A percentile compares a stretch with the other conserved stretches of the same genome.
phyloP scores from a whole-genome alignment of 2,888 invertebrate species.

The Cheilosia soror region DNA sequence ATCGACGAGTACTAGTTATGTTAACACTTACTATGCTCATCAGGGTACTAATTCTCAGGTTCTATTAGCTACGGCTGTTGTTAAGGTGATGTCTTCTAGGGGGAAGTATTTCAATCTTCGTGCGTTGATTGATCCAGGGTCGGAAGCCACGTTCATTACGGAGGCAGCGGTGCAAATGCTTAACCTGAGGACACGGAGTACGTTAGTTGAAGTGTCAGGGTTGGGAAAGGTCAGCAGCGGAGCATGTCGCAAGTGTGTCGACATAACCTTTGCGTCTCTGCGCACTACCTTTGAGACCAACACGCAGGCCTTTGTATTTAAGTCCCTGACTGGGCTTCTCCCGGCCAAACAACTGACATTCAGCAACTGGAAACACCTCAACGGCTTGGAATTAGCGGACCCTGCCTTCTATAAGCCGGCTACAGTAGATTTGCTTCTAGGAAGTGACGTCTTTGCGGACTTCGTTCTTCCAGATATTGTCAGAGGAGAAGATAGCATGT shows the following conservation, averaged over 20 bases:
- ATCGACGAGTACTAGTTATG: background rate
- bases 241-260: constrained; percentile 2
- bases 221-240: constrained; percentile 18
- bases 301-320: constrained; percentile 6
- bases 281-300: background rate
- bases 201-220: constrained; percentile 14
- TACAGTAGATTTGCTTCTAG: constrained; percentile 14
- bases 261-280: constrained; percentile 8
- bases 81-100: background rate
- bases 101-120: constrained; percentile 8
- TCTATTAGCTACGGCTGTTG: constrained; percentile 23
- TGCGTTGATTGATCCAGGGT: constrained; percentile 15
- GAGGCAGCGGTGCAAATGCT: constrained; percentile 1
- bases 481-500: background rate
- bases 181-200: background rate
- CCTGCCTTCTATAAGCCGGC: background rate
- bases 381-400: constrained; percentile 18
- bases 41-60: constrained; percentile 1
- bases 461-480: constrained; percentile 13
- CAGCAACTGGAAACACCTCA: constrained; percentile 12
- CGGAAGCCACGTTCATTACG: background rate
- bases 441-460: constrained; percentile 27
- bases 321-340: constrained; percentile 13
- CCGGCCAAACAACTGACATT: constrained; percentile 2
- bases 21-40: constrained; percentile 4